Evolutionary conservation across 2,888 invertebrate species (phyloP).

Genomic region (Xestia sexstrigata): DNA sequence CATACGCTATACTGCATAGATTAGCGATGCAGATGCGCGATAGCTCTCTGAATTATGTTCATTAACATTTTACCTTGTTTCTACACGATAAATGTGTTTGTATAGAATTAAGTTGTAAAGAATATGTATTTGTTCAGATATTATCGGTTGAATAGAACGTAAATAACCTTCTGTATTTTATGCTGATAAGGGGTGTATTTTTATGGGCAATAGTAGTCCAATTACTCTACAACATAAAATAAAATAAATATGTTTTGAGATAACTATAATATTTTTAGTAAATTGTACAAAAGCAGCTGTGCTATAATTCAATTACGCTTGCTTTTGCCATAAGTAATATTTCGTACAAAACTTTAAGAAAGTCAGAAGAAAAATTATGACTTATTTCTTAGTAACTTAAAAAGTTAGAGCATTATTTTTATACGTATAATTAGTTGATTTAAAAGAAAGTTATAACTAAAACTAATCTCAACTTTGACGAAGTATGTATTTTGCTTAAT

Average conservation of each 20-base stretch:
- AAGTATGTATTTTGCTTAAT: neutral
- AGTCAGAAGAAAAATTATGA: conserved; percentile 13
- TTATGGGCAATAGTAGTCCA: conserved; percentile 1
- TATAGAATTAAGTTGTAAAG: conserved; percentile 63
- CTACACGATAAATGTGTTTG: conserved; percentile 49
- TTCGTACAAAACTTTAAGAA: conserved; percentile 21
- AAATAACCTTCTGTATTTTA: conserved; percentile 35
- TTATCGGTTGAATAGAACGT: conserved; percentile 45
- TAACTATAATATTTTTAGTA: conserved; percentile 1
- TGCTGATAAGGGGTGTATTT: conserved; percentile 6
- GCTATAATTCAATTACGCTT: conserved; percentile 11
- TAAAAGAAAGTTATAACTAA: neutral
- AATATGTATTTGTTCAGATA: conserved; percentile 58
- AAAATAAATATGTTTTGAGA: neutral
- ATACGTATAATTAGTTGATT: neutral
- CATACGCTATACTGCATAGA: conserved; percentile 74
- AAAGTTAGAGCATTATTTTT: conserved; percentile 25
- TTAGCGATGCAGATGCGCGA: conserved; percentile 63
- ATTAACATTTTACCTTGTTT: conserved; percentile 57
- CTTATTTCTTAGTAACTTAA: conserved; percentile 24
- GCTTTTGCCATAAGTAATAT: conserved; percentile 8
- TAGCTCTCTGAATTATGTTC: conserved; percentile 62
- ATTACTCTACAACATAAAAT: conserved; percentile 12
- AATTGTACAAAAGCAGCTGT: conserved; percentile 23
- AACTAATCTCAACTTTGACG: neutral